A percentile compares a stretch with the other conserved stretches of the same genome.
These are phyloP conservation scores for Diorhabda elongata DNA, from an alignment of 1,140 invertebrate species.

Conservation along the genomic window DNA sequence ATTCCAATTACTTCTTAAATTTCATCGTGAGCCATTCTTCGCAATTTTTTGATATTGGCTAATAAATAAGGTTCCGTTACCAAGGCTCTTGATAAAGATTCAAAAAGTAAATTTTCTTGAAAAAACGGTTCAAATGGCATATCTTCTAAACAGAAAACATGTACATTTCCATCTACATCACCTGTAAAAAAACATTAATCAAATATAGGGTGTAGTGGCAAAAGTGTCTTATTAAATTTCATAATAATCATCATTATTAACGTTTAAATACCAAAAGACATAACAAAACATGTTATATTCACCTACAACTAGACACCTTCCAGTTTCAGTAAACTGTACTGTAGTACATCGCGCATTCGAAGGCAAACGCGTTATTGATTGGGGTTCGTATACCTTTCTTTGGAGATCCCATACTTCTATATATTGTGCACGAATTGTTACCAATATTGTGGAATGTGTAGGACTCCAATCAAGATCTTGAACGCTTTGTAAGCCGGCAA, in stretches of 20 bases:
- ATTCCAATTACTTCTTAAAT: no score
- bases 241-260: background rate
- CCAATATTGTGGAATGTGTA: conserved; percentile 75
- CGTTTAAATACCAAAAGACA: background rate
- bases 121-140: conserved; percentile 65
- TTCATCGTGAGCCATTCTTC: background rate
- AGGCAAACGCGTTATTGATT: conserved; percentile 54
- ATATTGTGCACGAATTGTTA: conserved; percentile 65
- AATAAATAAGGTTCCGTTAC: conserved; percentile 57
- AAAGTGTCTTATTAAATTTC: background rate
- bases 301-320: conserved; percentile 59
- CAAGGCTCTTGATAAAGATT: conserved; percentile 56
- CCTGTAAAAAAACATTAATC: conserved; percentile 38
- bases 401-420: conserved; percentile 71
- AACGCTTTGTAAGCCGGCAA: conserved; percentile 56
- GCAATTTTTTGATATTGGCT: conserved; percentile 51
- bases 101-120: conserved; percentile 47
- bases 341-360: conserved; percentile 47
- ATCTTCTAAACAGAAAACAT: conserved; percentile 62
- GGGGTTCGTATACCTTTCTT: conserved; percentile 60
- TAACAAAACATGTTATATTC: background rate
- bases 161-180: conserved; percentile 59
- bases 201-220: background rate
- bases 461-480: conserved; percentile 73
- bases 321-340: conserved; percentile 58